Evolutionary conservation across 2,797 vertebrate species (phyloP), one percentile per base, ranked within the genome.

Genomic region (Australoheros facetus): DNA sequence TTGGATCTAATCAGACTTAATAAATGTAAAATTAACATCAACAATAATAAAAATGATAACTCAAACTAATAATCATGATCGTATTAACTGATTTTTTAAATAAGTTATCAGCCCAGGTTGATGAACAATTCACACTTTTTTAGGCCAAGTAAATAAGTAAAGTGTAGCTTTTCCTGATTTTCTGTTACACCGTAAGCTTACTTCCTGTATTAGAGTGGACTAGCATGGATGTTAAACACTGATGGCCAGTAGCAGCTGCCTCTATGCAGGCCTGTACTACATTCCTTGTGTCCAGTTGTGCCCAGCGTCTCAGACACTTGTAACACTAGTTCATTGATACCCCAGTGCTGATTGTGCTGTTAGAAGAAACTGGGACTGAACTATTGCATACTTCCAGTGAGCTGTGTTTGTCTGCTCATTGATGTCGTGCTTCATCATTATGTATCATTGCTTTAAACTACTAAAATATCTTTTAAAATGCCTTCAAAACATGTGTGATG

Each of bases 1-100:
- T 93, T 91, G 92, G 85, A 71, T 85, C 75, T 83, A 12, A 77
- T 74, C 69, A 76, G 42, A 77, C 79, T 54, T 8, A 71, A 34
- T 55, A 23, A 80, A 83, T 89, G 28, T 77, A 19, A 73, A 78
- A 70, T 62, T 88, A 85, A 88, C 87, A 75, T 82, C 69, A 86
- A 80, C 34, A 78, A 78, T 56, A 80, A 74, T 34, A 78, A 75
- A 74, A 76, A 83, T 23, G 17, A 62, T 83, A 42, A 55, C 34
- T 69, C 64, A 51, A n/a, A 88, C 62, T 88, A 88, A 91, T 54
- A 78, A 17, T 70, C 64, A 69, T 32, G 17, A n/a, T 53, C 26
- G 30, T 53, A 53, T 69, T 53, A 48, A 82, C 34, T 62, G 13
- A 77, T 5, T 32, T 83, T 39, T 78, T 45, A 17, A 66, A 53